Percentiles rank a stretch among this genome's conserved stretches.
phyloP scores from a whole-genome alignment of 2,888 invertebrate species.

The Scaptomyza polygonia region DNA sequence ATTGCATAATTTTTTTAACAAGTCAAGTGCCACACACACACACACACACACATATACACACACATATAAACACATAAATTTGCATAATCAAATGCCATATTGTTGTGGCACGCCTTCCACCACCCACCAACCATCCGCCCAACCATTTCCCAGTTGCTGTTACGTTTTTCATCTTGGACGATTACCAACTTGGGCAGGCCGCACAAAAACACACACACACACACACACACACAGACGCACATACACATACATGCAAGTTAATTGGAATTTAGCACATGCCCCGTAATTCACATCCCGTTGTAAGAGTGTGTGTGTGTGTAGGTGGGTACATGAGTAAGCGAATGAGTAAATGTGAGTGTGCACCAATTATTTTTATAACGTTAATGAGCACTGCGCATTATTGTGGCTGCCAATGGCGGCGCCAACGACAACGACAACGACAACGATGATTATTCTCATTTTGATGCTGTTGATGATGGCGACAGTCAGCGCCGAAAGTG shows the following conservation, averaged over 20 bases:
- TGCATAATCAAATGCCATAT: slow-evolving; percentile 80
- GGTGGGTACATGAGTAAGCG: slow-evolving; percentile 20
- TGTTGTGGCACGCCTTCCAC: slow-evolving; percentile 45
- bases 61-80: slow-evolving; percentile 41
- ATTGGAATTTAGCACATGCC: slow-evolving; percentile 78
- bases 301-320: slow-evolving; percentile 19
- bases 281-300: slow-evolving; percentile 57
- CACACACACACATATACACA: slow-evolving; percentile 19
- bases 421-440: slow-evolving; percentile 6
- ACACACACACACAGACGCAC: slow-evolving; percentile 7
- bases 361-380: slow-evolving; percentile 78
- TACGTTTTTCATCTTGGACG: slow-evolving; percentile 69
- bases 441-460: not conserved
- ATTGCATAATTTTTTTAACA: slow-evolving; percentile 73
- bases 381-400: slow-evolving; percentile 77
- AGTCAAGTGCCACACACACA: slow-evolving; percentile 64
- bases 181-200: slow-evolving; percentile 67
- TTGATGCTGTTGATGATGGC: slow-evolving; percentile 29
- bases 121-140: not conserved
- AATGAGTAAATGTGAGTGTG: slow-evolving; percentile 50
- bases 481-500: slow-evolving; percentile 54
- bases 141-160: slow-evolving; percentile 24
- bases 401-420: slow-evolving; percentile 56
- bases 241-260: slow-evolving; percentile 56
- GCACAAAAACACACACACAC: slow-evolving; percentile 12